Evolutionary conservation across 2,113 vertebrate genomes (phyloP), one percentile per base, ranked within the genome.

Genomic region (Pteronura brasiliensis): DNA sequence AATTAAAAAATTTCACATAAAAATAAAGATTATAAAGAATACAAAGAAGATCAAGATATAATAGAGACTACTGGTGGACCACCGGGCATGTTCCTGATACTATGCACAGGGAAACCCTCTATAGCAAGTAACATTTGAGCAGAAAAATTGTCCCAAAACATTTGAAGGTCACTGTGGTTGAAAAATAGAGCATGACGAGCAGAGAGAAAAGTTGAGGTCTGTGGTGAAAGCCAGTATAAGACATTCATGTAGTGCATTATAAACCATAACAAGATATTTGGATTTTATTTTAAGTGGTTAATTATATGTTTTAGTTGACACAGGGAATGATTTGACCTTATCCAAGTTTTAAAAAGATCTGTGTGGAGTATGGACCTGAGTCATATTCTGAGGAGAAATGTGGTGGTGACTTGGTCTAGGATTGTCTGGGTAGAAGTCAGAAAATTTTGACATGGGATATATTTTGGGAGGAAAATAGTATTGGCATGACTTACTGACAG

Each of bases 391-490:
- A 31, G n/a, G 39, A 55, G 13, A 59, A 63, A 44, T 15, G 6
- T 29, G n/a, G 9, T 69, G 15, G 10, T 6, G 39, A 39, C 2
- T 59, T 55, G 11, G 7, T 49, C 3, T 79, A 21, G 12, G 9
- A 4, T 47, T 36, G 0, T 18, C 0, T 0, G 6, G 0, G 39
- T 76, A 1, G 5, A 77, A 21, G 15, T n/a, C 3, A 69, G 44
- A 1, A 39, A 42, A 11, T 12, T 52, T 17, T 42, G n/a, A 25
- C 18, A 4, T 2, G 25, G 20, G 31, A 39, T 25, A 34, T 44
- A 27, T n/a, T 67, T 18, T 11, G 21, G 18, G 34, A 13, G 39
- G 15, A 14, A 11, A 55, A 11, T 47, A 39, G 42, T 47, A 29
- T 6, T 25, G 69, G 3, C 5, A 31, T 47, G 44, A 31, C 1